Evolutionary conservation across 2,888 invertebrate species (phyloP).

Genomic region (Andrena trimmerana): DNA sequence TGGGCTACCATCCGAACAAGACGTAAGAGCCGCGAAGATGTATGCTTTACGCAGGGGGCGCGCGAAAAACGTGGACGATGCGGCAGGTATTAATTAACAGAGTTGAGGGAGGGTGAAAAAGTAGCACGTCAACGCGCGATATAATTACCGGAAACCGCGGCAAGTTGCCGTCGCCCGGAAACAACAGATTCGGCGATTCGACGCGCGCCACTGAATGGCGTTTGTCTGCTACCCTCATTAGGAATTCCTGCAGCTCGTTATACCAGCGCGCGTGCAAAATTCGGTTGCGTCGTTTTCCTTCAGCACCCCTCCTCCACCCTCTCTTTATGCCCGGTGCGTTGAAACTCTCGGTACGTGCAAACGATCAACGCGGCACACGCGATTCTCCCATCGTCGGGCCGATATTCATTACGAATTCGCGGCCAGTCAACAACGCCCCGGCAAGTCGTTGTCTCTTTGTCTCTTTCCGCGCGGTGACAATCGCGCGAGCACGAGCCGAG

Average conservation of each 20-base stretch:
- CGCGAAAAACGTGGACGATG: conserved; percentile 4
- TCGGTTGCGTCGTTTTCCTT: conserved; percentile 40
- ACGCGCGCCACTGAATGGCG: conserved; percentile 39
- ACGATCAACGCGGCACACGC: conserved; percentile 39
- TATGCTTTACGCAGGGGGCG: no score
- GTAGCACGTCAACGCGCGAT: conserved; percentile 44
- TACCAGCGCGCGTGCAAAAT: conserved; percentile 37
- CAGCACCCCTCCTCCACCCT: neutral
- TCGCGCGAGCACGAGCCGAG: conserved; percentile 54
- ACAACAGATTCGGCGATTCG: conserved; percentile 52
- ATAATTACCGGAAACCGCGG: conserved; percentile 50
- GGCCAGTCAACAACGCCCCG: conserved; percentile 54
- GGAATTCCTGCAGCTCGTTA: conserved; percentile 65
- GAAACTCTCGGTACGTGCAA: conserved; percentile 41
- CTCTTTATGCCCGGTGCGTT: neutral
- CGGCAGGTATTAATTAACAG: conserved; percentile 45
- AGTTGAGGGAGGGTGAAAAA: conserved; percentile 28
- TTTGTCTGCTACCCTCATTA: conserved; percentile 57
- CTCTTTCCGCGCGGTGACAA: conserved; percentile 56
- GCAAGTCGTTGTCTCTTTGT: conserved; percentile 63
- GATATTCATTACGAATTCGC: conserved; percentile 70
- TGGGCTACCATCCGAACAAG: neutral
- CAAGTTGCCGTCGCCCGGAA: conserved; percentile 46
- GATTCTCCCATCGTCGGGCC: conserved; percentile 1
- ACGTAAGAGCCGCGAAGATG: neutral